Evolutionary conservation across 2,113 vertebrate genomes (phyloP).

Genomic region (Pachycephala philippinensis): DNA sequence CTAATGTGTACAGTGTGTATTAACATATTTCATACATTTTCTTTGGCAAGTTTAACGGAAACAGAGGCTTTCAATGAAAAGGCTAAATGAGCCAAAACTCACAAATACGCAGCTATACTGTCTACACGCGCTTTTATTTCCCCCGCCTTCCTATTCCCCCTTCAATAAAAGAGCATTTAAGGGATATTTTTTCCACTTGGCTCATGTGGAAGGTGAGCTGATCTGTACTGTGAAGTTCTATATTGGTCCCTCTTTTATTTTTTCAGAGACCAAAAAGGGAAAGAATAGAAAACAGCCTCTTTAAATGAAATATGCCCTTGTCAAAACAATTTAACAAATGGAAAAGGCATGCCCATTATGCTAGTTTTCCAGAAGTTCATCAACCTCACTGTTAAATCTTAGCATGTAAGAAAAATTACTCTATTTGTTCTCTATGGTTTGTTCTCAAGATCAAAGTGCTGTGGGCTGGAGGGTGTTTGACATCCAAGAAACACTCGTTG

Average conservation of each 20-base stretch:
- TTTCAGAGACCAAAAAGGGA: conserved; percentile 41
- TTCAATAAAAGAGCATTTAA: neutral
- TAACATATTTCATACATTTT: conserved; percentile 53
- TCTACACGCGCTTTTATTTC: neutral
- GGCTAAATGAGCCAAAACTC: conserved; percentile 44
- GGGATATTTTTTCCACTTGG: neutral
- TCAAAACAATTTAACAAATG: conserved; percentile 67
- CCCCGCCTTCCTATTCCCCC: neutral
- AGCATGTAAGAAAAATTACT: conserved; percentile 49
- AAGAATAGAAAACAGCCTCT: conserved; percentile 52
- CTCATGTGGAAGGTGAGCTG: conserved; percentile 33
- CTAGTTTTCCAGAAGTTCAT: conserved; percentile 66
- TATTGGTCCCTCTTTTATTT: conserved; percentile 16
- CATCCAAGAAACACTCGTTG: conserved; percentile 46
- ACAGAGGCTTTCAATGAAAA: conserved; percentile 56
- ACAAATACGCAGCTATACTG: conserved; percentile 35
- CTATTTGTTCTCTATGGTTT: conserved; percentile 58
- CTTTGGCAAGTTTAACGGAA: conserved; percentile 64
- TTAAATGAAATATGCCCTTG: conserved; percentile 60
- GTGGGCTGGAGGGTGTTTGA: conserved; percentile 14
- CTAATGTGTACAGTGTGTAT: neutral
- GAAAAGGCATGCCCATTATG: conserved; percentile 46
- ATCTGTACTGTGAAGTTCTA: neutral
- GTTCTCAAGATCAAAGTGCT: conserved; percentile 56
- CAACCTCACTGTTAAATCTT: conserved; percentile 53